Conservation (phyloP, 2,113 vertebrate species). For the Tachysurus fulvidraco region DNA sequence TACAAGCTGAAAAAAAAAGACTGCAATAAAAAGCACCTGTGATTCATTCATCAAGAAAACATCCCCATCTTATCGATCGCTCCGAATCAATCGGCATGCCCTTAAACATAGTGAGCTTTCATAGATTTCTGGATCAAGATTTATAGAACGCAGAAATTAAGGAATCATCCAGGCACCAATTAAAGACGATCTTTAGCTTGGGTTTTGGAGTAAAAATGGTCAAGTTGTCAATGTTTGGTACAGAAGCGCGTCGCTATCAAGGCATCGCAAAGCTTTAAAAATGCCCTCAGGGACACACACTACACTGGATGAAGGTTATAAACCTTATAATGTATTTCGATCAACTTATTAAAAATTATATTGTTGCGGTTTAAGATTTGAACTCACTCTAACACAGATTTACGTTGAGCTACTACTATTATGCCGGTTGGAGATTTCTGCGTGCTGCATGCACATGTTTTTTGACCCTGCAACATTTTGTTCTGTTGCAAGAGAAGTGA, state of each 20-base stretch:
- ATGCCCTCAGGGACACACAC: neutral
- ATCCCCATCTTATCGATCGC: neutral
- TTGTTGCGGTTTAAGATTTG: neutral
- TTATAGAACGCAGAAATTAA: neutral
- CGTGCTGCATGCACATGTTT: neutral
- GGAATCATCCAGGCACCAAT: neutral
- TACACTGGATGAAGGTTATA: neutral
- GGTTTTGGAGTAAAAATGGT: neutral
- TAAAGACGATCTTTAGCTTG: neutral
- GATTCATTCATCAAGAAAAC: neutral
- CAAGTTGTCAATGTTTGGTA: neutral
- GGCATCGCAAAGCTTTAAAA: neutral
- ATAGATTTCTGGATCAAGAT: neutral
- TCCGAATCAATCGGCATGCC: neutral
- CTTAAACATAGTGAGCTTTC: neutral
- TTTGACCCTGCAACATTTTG: neutral
- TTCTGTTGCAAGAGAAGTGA: neutral
- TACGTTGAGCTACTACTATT: neutral
- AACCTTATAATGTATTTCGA: neutral
- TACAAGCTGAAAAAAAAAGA: neutral
- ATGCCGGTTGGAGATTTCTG: neutral
- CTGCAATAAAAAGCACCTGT: neutral
- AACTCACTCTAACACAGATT: neutral
- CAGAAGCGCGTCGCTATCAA: neutral
- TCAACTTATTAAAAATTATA: neutral